phyloP scores from a whole-genome alignment of 1,140 invertebrate genomes.

The Diachasma alloeum region DNA sequence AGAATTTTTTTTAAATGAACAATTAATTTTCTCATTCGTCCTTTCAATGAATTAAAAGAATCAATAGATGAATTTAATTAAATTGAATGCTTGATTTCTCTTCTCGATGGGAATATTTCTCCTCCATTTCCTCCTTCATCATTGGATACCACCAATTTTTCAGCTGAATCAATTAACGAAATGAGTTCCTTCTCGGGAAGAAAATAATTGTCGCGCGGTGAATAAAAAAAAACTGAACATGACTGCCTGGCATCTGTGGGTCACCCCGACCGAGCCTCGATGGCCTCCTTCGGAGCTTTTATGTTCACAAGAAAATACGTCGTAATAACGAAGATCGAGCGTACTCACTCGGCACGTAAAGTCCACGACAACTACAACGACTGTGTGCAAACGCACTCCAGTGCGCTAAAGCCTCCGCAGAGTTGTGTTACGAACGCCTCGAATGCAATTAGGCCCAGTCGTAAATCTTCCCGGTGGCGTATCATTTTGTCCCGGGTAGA shows the following conservation, averaged over 20 bases:
- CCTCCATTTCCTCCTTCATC: too few relatives aligned
- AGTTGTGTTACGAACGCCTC: conserved; percentile 18
- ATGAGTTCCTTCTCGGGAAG: too few relatives aligned
- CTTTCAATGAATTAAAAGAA: too few relatives aligned
- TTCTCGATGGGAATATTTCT: too few relatives aligned
- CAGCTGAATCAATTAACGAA: too few relatives aligned
- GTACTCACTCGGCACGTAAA: conserved; percentile 2
- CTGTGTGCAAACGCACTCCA: not conserved
- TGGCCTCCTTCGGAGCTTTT: conserved; percentile 8
- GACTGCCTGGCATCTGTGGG: not conserved
- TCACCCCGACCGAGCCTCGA: not conserved
- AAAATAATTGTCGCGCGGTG: not conserved
- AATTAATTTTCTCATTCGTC: too few relatives aligned
- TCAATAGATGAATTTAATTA: too few relatives aligned
- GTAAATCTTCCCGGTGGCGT: conserved; percentile 47
- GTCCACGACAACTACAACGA: not conserved
- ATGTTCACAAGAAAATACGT: conserved; percentile 1
- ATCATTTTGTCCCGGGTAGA: conserved; percentile 48
- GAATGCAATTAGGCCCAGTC: conserved; percentile 30
- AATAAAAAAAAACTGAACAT: not conserved
- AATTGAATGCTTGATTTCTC: too few relatives aligned
- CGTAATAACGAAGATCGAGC: conserved; percentile 17
- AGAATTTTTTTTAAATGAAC: too few relatives aligned
- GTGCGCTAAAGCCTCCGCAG: not conserved
- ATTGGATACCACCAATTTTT: too few relatives aligned